Base-by-base conservation (phyloP, 2,797 vertebrate genomes). In the Chelonia mydas region DNA sequence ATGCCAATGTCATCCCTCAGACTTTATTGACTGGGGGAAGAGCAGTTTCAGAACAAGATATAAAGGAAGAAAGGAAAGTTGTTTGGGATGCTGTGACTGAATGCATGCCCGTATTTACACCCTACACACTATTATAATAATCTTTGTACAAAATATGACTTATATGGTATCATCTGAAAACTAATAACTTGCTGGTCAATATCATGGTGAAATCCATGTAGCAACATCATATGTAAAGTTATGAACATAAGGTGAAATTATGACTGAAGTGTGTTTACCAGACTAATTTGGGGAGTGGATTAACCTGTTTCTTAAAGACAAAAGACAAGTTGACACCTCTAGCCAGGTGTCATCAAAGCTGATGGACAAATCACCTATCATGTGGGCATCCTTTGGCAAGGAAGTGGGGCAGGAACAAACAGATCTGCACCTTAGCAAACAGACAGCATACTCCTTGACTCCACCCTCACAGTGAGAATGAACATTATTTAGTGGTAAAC, bases 71-170 rank as follows among this genome's bases (percentile, higher is more conserved):
- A 37, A 79, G 17, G 51, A 8, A 55, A 25, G 47, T 21, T n/a
- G 11, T 4, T 86, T 28, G 27, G 5, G 0, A 6, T 2, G 77
- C 1, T 11, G 5, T 31, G 27, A 59, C 11, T 12, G 12, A 59
- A 31, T 59, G 57, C 57, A 59, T 28, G 27, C 28, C 57, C 59
- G 27, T 59, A 31, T 59, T 59, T 25, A 59, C 12, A 59, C 28
- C 57, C 57, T 59, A 31, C 27, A 31, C 12, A 12, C 28, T 12
- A 13, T 31, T 31, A 13, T 59, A 59, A 57, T 28, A 57, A 55
- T 59, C 28, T 6, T 28, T 15, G 11, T 59, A 59, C 28, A 59
- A 59, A 59, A 59, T 59, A 59, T 31, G 27, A 28, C 57, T 59
- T 59, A 28, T 59, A 59, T 13, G 28, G 55, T 57, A 28, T 57